A percentile compares a stretch with the other conserved stretches of the same genome.
phyloP scores from a whole-genome alignment of 2,888 invertebrate species.

The Ommatoiulus sabulosus region DNA sequence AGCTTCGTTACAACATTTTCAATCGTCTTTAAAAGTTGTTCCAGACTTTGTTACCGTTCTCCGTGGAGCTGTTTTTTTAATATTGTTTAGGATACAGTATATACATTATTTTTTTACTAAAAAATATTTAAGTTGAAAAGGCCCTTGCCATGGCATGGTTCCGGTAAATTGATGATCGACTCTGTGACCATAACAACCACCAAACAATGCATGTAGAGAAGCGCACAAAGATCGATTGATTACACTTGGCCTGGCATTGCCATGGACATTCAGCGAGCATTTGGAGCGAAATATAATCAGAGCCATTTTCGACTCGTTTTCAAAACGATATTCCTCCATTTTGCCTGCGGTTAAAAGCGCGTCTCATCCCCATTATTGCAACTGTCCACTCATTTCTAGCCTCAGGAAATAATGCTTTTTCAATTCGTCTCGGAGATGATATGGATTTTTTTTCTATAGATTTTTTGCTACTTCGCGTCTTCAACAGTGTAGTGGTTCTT shows the following conservation, averaged over 20 bases:
- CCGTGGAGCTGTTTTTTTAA: no score
- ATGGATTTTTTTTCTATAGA: neutral
- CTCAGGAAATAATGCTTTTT: slow-evolving; percentile 22
- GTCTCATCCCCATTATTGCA: slow-evolving; percentile 14
- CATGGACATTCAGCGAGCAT: slow-evolving; percentile 1
- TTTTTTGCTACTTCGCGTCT: neutral
- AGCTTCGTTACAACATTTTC: no score
- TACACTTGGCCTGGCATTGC: slow-evolving; percentile 6
- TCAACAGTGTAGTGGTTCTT: neutral
- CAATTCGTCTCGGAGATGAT: neutral
- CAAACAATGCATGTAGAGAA: slow-evolving; percentile 16
- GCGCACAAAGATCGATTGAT: slow-evolving; percentile 8
- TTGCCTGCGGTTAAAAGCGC: slow-evolving; percentile 44
- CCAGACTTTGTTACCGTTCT: no score
- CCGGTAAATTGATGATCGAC: neutral
- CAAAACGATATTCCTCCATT: neutral
- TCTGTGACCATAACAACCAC: slow-evolving; percentile 41
- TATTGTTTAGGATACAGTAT: no score
- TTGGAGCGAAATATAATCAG: slow-evolving; percentile 29
- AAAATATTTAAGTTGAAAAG: neutral
- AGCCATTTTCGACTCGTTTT: slow-evolving; percentile 23
- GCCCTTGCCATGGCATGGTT: neutral
- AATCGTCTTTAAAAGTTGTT: no score
- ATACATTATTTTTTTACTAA: neutral
- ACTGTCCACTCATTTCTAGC: slow-evolving; percentile 47